phyloP scores from a whole-genome alignment of 2,888 invertebrate species.

The Chironomus riparius region DNA sequence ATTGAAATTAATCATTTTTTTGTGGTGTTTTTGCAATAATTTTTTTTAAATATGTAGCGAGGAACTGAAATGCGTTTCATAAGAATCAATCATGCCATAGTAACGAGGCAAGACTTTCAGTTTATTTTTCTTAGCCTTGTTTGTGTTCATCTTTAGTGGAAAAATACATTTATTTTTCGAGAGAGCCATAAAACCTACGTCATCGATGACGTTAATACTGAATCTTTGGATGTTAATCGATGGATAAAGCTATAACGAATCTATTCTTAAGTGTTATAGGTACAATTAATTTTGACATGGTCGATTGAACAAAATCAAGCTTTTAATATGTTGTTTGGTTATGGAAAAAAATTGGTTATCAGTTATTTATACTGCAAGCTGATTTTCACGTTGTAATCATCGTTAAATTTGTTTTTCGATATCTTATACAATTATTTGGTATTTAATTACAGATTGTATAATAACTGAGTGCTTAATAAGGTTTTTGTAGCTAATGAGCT shows the following conservation, averaged over 20 bases:
- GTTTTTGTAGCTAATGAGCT: too few species aligned
- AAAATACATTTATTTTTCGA: not conserved
- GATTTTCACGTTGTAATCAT: too few species aligned
- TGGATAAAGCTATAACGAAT: not conserved
- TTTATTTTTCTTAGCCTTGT: not conserved
- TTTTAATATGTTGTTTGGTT: too few species aligned
- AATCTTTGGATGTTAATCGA: not conserved
- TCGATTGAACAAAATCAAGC: too few species aligned
- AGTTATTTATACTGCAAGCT: too few species aligned
- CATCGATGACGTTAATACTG: not conserved
- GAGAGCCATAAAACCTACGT: not conserved
- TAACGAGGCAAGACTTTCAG: not conserved
- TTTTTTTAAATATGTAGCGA: not conserved
- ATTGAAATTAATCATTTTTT: not conserved
- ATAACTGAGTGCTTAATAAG: too few species aligned
- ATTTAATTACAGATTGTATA: too few species aligned
- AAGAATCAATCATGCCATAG: not conserved
- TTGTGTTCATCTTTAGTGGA: not conserved
- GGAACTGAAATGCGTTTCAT: not conserved
- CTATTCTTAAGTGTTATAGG: too few species aligned
- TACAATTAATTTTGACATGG: too few species aligned
- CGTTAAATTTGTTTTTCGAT: too few species aligned
- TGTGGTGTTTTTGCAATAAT: not conserved
- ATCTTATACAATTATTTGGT: too few species aligned
- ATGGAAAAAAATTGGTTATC: too few species aligned